A percentile compares a stretch with the other conserved stretches of the same genome.
Conservation (phyloP, 2,113 vertebrate genomes). For the Phalacrocorax pelagicus region DNA sequence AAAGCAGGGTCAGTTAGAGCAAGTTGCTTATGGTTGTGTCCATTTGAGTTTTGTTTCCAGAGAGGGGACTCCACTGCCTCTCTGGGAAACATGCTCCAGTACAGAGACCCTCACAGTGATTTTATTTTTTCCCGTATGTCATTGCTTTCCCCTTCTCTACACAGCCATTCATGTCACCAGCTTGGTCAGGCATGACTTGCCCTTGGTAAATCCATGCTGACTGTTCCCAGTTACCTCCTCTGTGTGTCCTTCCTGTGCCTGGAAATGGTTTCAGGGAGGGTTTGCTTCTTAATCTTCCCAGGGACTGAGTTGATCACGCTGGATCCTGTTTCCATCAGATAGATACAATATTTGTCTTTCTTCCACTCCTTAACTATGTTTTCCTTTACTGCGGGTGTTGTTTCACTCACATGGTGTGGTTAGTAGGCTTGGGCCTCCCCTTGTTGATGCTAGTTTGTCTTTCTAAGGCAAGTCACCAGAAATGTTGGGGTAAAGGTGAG, state of each 20-base stretch:
- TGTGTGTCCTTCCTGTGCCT: neutral
- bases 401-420: neutral
- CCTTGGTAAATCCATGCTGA: neutral
- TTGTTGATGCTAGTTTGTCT: neutral
- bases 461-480: neutral
- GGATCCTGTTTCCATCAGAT: neutral
- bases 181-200: neutral
- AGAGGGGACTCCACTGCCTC: neutral
- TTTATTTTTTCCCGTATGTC: neutral
- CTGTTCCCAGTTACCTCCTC: neutral
- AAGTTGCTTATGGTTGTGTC: neutral
- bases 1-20: neutral
- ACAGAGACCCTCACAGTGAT: neutral
- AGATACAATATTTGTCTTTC: neutral
- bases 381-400: neutral
- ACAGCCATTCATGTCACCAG: neutral
- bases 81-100: neutral
- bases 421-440: neutral
- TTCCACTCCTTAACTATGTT: neutral
- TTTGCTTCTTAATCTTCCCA: neutral
- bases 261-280: neutral
- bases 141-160: neutral
- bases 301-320: neutral
- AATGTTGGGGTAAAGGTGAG: neutral
- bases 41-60: neutral